Evolutionary conservation across 2,888 invertebrate species (phyloP).

Genomic region (Ceratothoa steindachneri): DNA sequence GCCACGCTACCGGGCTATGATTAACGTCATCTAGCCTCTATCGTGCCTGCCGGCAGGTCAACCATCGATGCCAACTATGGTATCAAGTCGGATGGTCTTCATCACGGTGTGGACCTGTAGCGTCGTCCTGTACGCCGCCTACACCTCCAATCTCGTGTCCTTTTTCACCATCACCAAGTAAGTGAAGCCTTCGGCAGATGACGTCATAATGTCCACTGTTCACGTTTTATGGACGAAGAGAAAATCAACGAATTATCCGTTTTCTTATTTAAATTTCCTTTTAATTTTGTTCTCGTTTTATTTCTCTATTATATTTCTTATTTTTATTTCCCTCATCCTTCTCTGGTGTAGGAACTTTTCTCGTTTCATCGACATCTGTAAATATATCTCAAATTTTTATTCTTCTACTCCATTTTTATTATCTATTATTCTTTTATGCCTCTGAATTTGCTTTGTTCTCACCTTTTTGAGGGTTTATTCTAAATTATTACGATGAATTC

Average conservation of each 20-base stretch:
- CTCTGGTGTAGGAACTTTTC: too few relatives aligned
- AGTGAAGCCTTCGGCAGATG: too few relatives aligned
- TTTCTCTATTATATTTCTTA: background rate
- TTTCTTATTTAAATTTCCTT: background rate
- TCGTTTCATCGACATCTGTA: too few relatives aligned
- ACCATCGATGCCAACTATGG: slow-evolving; percentile 22
- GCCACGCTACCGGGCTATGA: too few relatives aligned
- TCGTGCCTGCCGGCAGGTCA: slow-evolving; percentile 28
- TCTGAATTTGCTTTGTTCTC: too few relatives aligned
- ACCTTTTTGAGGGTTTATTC: too few relatives aligned
- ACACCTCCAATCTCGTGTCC: slow-evolving; percentile 46
- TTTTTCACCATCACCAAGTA: slow-evolving; percentile 42
- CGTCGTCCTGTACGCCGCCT: slow-evolving; percentile 45
- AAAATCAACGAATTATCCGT: background rate
- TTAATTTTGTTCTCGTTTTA: background rate
- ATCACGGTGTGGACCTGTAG: slow-evolving; percentile 34
- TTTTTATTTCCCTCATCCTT: too few relatives aligned
- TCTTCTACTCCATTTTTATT: too few relatives aligned
- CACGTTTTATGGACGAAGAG: background rate
- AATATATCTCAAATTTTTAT: too few relatives aligned
- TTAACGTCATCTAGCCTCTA: too few relatives aligned
- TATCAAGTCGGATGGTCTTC: slow-evolving; percentile 35
- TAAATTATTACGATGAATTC: too few relatives aligned
- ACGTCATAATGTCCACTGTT: background rate
- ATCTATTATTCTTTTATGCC: too few relatives aligned